Conservation (phyloP, 1,140 invertebrate genomes). For the Thaumetopoea pityocampa region DNA sequence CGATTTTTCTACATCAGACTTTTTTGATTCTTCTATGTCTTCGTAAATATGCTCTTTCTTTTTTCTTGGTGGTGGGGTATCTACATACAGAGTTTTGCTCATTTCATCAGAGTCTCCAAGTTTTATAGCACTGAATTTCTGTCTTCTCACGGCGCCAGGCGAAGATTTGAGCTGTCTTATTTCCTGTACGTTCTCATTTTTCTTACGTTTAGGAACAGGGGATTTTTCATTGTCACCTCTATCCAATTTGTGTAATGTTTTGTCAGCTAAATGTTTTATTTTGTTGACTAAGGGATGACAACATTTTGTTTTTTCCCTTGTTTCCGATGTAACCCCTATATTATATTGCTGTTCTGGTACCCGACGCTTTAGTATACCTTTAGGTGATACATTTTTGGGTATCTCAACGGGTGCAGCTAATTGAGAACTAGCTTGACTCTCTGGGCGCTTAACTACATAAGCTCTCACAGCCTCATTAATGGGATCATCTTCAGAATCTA, state of each 20-base stretch:
- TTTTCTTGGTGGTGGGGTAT: slow-evolving; percentile 57
- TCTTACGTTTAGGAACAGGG: slow-evolving; percentile 55
- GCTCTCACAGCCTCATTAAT: slow-evolving; percentile 33
- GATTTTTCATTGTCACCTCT: slow-evolving; percentile 73
- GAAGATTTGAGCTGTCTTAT: slow-evolving; percentile 68
- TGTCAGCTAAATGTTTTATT: slow-evolving; percentile 78
- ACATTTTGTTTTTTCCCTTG: slow-evolving; percentile 72
- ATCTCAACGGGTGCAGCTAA: slow-evolving; percentile 44
- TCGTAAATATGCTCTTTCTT: slow-evolving; percentile 78
- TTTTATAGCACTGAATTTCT: slow-evolving; percentile 69
- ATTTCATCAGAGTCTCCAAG: slow-evolving; percentile 66
- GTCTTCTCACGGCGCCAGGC: slow-evolving; percentile 62
- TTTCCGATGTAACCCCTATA: slow-evolving; percentile 50
- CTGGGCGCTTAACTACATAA: slow-evolving; percentile 25
- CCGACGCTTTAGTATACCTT: slow-evolving; percentile 68
- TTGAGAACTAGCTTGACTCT: slow-evolving; percentile 40
- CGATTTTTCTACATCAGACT: slow-evolving; percentile 38
- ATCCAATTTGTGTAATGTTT: slow-evolving; percentile 75
- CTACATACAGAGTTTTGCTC: slow-evolving; percentile 60
- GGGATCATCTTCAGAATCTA: slow-evolving; percentile 65
- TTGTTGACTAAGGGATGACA: slow-evolving; percentile 79
- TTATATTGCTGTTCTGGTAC: slow-evolving; percentile 54
- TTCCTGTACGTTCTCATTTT: slow-evolving; percentile 61
- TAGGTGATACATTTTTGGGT: slow-evolving; percentile 63
- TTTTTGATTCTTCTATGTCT: slow-evolving; percentile 72